phyloP scores from a whole-genome alignment of 2,113 vertebrate species.

The Megaleporinus macrocephalus region DNA sequence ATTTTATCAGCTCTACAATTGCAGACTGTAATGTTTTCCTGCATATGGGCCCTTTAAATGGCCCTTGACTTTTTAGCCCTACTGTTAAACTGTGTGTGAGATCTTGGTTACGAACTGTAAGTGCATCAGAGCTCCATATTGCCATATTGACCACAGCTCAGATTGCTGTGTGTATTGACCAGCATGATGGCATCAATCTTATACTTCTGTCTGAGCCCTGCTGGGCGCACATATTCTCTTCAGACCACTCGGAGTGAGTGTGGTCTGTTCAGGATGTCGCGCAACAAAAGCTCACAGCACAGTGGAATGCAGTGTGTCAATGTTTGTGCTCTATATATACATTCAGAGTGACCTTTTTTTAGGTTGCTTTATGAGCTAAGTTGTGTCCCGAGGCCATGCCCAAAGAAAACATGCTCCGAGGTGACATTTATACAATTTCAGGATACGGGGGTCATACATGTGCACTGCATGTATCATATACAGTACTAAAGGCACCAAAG shows the following conservation, averaged over 20 bases:
- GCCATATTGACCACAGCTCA: neutral
- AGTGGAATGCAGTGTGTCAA: constrained; percentile 27
- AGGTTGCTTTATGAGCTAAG: constrained; percentile 11
- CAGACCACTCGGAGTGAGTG: neutral
- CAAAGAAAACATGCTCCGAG: neutral
- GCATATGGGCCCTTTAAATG: no score
- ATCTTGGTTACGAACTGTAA: neutral
- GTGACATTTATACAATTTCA: neutral
- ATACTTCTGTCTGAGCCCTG: constrained; percentile 8
- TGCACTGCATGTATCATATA: no score
- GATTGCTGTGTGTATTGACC: constrained; percentile 9
- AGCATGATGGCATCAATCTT: constrained; percentile 12
- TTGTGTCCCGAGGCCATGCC: neutral
- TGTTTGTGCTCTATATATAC: constrained; percentile 24
- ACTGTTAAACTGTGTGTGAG: neutral
- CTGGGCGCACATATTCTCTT: constrained; percentile 4
- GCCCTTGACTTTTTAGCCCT: neutral
- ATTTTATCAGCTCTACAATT: no score
- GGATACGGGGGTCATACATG: no score
- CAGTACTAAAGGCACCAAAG: no score
- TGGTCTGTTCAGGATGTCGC: neutral
- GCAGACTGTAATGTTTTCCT: no score
- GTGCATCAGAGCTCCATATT: neutral
- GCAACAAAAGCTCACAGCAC: constrained; percentile 6
- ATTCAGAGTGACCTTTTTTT: constrained; percentile 6